phyloP scores from a whole-genome alignment of 2,888 invertebrate genomes.

The Epirrhoe tristata region DNA sequence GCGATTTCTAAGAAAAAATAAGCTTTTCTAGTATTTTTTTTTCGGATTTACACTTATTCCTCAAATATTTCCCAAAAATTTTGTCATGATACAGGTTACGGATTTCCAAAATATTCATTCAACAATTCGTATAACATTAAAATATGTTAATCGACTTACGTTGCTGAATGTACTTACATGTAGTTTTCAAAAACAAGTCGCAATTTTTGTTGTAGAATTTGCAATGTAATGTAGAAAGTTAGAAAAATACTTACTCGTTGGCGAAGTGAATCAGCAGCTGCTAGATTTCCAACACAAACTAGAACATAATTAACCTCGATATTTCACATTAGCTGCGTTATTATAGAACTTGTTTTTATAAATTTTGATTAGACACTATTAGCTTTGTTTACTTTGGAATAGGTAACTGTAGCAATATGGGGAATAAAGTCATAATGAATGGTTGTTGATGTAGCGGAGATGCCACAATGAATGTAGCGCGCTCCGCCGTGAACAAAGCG shows the following conservation, averaged over 20 bases:
- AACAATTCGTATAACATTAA: too few relatives aligned
- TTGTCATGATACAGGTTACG: too few relatives aligned
- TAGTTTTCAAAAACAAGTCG: too few relatives aligned
- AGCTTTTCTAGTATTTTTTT: too few relatives aligned
- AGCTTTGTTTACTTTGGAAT: constrained; percentile 13
- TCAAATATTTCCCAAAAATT: too few relatives aligned
- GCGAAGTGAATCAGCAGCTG: constrained; percentile 57
- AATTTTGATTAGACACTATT: not conserved
- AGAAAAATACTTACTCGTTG: constrained; percentile 63
- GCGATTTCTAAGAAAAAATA: too few relatives aligned
- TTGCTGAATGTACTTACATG: too few relatives aligned
- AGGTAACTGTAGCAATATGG: constrained; percentile 18
- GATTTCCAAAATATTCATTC: too few relatives aligned
- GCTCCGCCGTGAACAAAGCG: constrained; percentile 63
- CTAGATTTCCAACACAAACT: constrained; percentile 56
- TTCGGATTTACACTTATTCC: too few relatives aligned
- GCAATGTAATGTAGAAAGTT: not conserved
- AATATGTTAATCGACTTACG: too few relatives aligned
- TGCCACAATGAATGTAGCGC: constrained; percentile 44
- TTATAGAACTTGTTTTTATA: constrained; percentile 8
- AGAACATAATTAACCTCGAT: constrained; percentile 62
- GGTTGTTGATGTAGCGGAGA: constrained; percentile 40
- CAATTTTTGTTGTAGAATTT: too few relatives aligned
- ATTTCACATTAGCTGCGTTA: constrained; percentile 39
- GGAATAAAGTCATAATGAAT: constrained; percentile 31